Base-by-base conservation (phyloP, 2,888 invertebrate species). In the Drosophila algonquin region DNA sequence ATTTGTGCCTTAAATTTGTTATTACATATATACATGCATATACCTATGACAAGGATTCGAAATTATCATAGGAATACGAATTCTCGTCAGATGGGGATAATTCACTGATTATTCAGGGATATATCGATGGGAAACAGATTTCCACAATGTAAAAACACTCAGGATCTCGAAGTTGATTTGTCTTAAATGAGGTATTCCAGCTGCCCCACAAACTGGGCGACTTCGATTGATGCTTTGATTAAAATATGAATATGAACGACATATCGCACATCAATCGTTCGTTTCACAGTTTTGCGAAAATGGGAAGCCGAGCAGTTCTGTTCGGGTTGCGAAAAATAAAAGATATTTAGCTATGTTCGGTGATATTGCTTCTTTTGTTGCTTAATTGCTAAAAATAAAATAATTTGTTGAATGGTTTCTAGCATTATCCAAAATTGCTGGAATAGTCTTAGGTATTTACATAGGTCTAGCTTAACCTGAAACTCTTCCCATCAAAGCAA, bases 401-500 rank as follows among this genome's bases (percentile, higher is more conserved):
- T 48, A 59, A 45, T 50, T 18, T 32, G 10, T 35, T 68, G 52
- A 53, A 69, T 53, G 21, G 24, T 21, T 18, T 48, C 55, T 67
- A 51, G 16, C 16, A 48, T 48, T 51, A 51, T 67, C 65, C 51
- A 56, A 51, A n/a, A 45, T 18, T 16, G 52, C 40, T 60, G 71
- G 61, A 69, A 70, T 60, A 60, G 61, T 69, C 69, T 69, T 61
- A 70, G 69, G 54, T 70, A 70, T 69, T 32, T 69, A 72, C 57
- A 63, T 57, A 53, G 18, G 54, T 50, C 55, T 55, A 53, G 58
- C 53, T 54, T 69, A 40, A 24, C 27, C 27, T n/a, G 27, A 35
- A 44, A 51, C 6, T 40, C 14, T 0, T 40, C 40, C 40, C 14
- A 40, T 6, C 14, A 14, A 18, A 21, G 21, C 21, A 21, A 21